Base-by-base conservation (phyloP, 2,797 vertebrate species). In the Clarias fuscus region DNA sequence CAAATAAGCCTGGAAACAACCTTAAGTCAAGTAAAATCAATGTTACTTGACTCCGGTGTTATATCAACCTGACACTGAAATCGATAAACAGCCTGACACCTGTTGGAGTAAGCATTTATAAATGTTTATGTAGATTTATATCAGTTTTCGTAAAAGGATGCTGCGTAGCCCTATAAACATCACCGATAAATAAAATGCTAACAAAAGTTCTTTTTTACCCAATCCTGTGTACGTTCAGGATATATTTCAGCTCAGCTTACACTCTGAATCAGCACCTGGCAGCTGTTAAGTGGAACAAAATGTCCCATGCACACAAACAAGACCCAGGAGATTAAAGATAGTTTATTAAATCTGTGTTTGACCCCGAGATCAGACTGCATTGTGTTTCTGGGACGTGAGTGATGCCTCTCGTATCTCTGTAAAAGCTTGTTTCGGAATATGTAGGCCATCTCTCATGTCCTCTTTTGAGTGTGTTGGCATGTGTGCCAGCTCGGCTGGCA, bases 251-350 rank as follows among this genome's bases (percentile, higher is more conserved):
- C 84, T 78, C 13, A 14, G 61, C 7, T 20, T 24, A 82, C 61
- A 75, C 83, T 48, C 64, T 84, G 64, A 76, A 77, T 85, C 84
- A 83, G 40, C 72, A 71, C 67, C 78, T 85, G 79, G 83, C 77
- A 81, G 64, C 76, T 82, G 84, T 37, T 82, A 85, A 88, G 37
- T 37, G 84, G 83, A 70, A 61, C 77, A 81, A 76, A 77, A 76
- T 82, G 68, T 68, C 68, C 53, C 72, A 64, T 17, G 59, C 56
- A 85, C 77, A 87, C 67, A 84, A 87, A 87, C 83, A 85, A 79
- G 48, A 64, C 84, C 64, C 83, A 75, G 40, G 67, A 67, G 86
- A 81, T 81, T 65, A 43, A 24, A 48, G 37, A 43, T 48, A 84
- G 27, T 33, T 87, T 75, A 87, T 84, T 81, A 81, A 67, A 81